Conservation (phyloP, 30 jellyfish, hydroid and myxozoan species). For the Nemopilema nomurai region DNA sequence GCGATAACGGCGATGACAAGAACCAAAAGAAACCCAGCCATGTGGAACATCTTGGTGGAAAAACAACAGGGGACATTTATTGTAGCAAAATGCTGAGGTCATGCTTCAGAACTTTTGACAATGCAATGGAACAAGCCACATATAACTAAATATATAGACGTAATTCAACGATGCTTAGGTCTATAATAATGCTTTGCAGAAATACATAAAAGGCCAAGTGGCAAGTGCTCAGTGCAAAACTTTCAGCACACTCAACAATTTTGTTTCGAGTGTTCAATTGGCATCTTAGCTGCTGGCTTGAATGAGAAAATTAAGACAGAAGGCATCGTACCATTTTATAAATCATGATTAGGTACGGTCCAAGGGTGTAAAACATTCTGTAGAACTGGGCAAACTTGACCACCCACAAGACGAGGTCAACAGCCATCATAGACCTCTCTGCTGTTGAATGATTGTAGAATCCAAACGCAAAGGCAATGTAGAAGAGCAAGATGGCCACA, state of each 20-base stretch:
- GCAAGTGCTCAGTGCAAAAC: no score
- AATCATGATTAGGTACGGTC: slow-evolving; percentile 76
- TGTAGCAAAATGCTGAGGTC: no score
- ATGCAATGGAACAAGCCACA: no score
- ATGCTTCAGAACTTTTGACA: no score
- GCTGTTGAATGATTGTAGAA: not conserved
- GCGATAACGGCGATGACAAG: slow-evolving; percentile 38
- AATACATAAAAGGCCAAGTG: no score
- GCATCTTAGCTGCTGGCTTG: no score
- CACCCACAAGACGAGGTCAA: slow-evolving; percentile 44
- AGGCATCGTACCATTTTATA: slow-evolving; percentile 61
- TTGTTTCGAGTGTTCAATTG: no score
- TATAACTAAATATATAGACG: no score
- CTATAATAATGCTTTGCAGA: no score
- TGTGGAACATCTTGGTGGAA: slow-evolving; percentile 2
- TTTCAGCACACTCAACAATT: no score
- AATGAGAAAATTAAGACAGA: not conserved
- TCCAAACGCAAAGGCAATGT: slow-evolving; percentile 53
- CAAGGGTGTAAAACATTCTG: slow-evolving; percentile 53
- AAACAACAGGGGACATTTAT: no score
- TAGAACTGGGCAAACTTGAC: slow-evolving; percentile 55
- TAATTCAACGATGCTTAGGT: no score
- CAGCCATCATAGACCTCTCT: slow-evolving; percentile 50
- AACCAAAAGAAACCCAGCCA: slow-evolving; percentile 23
- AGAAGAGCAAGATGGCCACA: slow-evolving; percentile 17